Evolutionary conservation across 2,888 invertebrate species (phyloP), one percentile per base, ranked within the genome.

Genomic region (Danaus chrysippus): DNA sequence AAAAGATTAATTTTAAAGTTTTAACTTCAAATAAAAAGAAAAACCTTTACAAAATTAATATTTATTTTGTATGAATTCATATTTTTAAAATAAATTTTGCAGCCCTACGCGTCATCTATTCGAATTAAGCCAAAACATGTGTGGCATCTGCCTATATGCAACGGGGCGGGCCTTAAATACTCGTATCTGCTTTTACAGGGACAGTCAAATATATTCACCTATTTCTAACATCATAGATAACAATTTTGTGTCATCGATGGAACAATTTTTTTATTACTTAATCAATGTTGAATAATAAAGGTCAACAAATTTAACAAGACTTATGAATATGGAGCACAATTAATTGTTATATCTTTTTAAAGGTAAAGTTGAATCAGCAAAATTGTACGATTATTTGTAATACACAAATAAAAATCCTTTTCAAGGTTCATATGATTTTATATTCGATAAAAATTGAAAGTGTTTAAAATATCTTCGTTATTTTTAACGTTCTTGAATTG

Each of bases 51-150:
- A 23, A 23, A 23, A 23, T 23, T 3, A 23, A 23, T 23, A 49
- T 15, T 15, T 49, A 49, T 15, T 49, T 11, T 49, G 13, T 49
- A 49, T 5, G 9, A 15, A 49, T 2, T 12, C 9, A 17, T 15
- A n/a, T 49, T 17, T 15, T 17, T 49, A 17, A 17, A 17, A 17
- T 1, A 17, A 10, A 17, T 49, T 49, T n/a, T 71, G 3, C 81
- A 89, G 67, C 89, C 89, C 88, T 89, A 78, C 56, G 67, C 68
- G 72, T 80, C 87, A 86, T 90, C 87, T 86, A 89, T 89, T 87
- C 83, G 84, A 87, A 89, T 89, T 89, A 89, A 87, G 83, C 83
- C 83, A 82, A 79, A 85, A 81, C 87, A 89, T 88, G 87, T 87
- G 87, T 87, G 89, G 87, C 87, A 87, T 89, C 86, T 86, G 86